Base-by-base conservation (phyloP, 2,797 vertebrate genomes). In the Falco concolor region DNA sequence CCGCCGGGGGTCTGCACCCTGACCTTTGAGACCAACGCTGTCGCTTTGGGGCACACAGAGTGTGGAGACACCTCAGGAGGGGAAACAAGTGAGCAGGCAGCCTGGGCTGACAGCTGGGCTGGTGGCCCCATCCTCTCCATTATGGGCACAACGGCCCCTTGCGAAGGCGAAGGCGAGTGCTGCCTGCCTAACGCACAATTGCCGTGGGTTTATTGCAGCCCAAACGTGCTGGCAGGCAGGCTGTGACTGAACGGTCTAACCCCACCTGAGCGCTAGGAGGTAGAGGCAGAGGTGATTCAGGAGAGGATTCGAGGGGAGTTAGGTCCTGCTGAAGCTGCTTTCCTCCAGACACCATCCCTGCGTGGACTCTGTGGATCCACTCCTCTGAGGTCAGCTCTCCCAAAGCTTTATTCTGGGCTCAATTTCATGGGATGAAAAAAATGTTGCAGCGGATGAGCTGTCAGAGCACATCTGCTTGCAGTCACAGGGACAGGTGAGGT, bases 361-460 rank as follows among this genome's bases (percentile, higher is more conserved):
- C 0, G 0, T 8, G 34, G 45, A 27, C 52, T 60, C 70, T 28
- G 23, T 5, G 8, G 3, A 0, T 13, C 23, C 0, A 1, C 8
- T 32, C 19, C 24, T 28, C 23, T 0, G 1, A 32, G 22, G 23
- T 70, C 47, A 67, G 15, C 36, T 70, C 17, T 60, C 15, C 30
- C 15, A 27, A 27, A 70, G 49, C 27, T 68, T 86, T 53, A 5
- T 36, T 84, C 20, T 0, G 1, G 45, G 38, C 86, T 64, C 2
- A 3, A 9, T 54, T 81, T 60, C 40, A 34, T 3, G 3, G 25
- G 45, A 38, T 57, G 49, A 64, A 90, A 69, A 81, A 67, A 45
- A 5, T 5, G 0, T 47, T 72, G 59, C 40, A 75, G 45, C 3
- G 12, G 36, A 50, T 75, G n/a, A 80, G 14, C 8, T 60, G 57